These are phyloP conservation scores for Tamandua tetradactyla DNA, from an alignment of 2,797 vertebrate species.

Conservation along the genomic window DNA sequence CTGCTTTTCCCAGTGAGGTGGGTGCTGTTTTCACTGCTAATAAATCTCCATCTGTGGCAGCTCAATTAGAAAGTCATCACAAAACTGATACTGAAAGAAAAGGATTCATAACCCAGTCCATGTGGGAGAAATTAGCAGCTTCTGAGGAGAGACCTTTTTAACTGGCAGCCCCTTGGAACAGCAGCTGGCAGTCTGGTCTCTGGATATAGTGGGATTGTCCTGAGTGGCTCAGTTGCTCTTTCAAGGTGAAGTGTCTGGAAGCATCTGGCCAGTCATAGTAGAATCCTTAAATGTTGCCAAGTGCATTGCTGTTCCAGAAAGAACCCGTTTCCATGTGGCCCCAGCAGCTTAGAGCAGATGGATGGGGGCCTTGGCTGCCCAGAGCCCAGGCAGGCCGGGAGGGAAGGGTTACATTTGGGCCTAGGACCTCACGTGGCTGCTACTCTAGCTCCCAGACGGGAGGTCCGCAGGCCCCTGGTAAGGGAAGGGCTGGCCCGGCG, in stretches of 20 bases:
- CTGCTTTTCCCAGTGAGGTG: neutral
- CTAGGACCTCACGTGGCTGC: constrained; percentile 57
- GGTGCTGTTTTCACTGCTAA: constrained; percentile 53
- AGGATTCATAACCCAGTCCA: constrained; percentile 70
- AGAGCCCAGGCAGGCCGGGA: constrained; percentile 52
- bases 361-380: neutral
- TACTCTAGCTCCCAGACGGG: constrained; percentile 54
- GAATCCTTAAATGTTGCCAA: neutral
- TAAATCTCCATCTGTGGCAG: constrained; percentile 75
- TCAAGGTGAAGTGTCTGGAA: neutral
- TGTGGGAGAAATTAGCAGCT: constrained; percentile 81
- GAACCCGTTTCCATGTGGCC: constrained; percentile 63
- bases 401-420: constrained; percentile 77
- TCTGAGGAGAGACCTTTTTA: constrained; percentile 73
- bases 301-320: neutral
- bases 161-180: constrained; percentile 58
- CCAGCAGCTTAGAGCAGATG: constrained; percentile 65
- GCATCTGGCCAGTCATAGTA: neutral
- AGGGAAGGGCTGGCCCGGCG: constrained; percentile 55
- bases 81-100: constrained; percentile 74
- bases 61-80: constrained; percentile 76
- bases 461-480: constrained; percentile 53
- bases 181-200: constrained; percentile 43
- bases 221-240: neutral
- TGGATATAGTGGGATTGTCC: constrained; percentile 38